phyloP scores from a whole-genome alignment of 2,113 vertebrate genomes.

The Riparia riparia region DNA sequence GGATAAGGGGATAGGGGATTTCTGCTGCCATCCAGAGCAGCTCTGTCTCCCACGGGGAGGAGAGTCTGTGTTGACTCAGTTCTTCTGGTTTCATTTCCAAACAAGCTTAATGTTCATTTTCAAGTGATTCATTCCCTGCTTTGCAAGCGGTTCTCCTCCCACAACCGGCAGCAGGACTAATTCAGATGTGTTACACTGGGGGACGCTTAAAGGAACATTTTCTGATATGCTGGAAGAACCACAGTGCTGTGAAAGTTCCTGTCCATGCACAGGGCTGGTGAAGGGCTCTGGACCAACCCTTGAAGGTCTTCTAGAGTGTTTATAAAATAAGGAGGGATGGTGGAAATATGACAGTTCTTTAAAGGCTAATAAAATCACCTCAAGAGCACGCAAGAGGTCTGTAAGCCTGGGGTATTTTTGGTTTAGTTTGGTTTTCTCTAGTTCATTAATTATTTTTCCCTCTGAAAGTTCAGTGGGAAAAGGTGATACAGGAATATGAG shows the following conservation, averaged over 20 bases:
- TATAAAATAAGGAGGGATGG: not conserved
- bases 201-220: not conserved
- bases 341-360: not conserved
- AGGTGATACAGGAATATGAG: not conserved
- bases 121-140: slow-evolving; percentile 36
- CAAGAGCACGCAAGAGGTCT: not conserved
- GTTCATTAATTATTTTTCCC: not conserved
- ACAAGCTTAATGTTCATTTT: slow-evolving; percentile 60
- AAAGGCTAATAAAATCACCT: not conserved
- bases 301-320: not conserved
- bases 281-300: not conserved
- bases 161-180: slow-evolving; percentile 27
- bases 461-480: not conserved
- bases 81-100: slow-evolving; percentile 28
- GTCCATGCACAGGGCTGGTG: not conserved
- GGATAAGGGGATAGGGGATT: slow-evolving; percentile 49
- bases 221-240: not conserved
- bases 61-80: not conserved
- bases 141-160: slow-evolving; percentile 36
- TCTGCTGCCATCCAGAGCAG: slow-evolving; percentile 17
- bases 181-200: slow-evolving; percentile 20
- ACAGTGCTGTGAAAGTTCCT: not conserved
- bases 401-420: not conserved
- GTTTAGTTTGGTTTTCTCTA: not conserved
- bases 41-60: not conserved